A percentile compares a stretch with the other conserved stretches of the same genome.
Conservation (phyloP, 2,113 vertebrate genomes). For the Progne subis region DNA sequence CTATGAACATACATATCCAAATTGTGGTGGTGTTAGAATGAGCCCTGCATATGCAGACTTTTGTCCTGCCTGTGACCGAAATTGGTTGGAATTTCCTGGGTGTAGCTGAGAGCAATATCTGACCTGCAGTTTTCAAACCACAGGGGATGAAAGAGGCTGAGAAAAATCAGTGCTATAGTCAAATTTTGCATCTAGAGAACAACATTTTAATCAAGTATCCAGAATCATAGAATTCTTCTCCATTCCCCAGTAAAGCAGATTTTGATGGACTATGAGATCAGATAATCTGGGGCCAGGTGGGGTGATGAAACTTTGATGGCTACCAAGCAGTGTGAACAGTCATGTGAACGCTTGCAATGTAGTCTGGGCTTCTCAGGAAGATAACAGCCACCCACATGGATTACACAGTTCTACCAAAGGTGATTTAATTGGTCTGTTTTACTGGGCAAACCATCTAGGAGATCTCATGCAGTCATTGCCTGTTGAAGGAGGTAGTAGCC, state of each 20-base stretch:
- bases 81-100: neutral
- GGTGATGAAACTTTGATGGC: neutral
- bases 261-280: neutral
- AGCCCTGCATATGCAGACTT: neutral
- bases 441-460: neutral
- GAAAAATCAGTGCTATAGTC: neutral
- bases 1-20: neutral
- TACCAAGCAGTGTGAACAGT: neutral
- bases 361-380: neutral
- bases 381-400: neutral
- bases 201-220: neutral
- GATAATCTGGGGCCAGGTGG: neutral
- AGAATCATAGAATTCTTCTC: neutral
- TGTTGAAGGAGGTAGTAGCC: neutral
- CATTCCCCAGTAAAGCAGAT: neutral
- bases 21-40: neutral
- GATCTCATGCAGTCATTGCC: neutral
- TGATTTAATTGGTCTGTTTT: neutral
- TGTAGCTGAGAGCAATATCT: neutral
- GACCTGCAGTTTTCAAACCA: neutral
- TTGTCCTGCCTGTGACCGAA: neutral
- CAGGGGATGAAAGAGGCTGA: neutral
- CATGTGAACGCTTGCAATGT: neutral
- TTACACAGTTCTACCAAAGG: neutral
- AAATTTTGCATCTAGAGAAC: neutral